A percentile compares a stretch with the other conserved stretches of the same genome.
phyloP scores from a whole-genome alignment of 2,888 invertebrate genomes.

The Megastigmus dorsalis region DNA sequence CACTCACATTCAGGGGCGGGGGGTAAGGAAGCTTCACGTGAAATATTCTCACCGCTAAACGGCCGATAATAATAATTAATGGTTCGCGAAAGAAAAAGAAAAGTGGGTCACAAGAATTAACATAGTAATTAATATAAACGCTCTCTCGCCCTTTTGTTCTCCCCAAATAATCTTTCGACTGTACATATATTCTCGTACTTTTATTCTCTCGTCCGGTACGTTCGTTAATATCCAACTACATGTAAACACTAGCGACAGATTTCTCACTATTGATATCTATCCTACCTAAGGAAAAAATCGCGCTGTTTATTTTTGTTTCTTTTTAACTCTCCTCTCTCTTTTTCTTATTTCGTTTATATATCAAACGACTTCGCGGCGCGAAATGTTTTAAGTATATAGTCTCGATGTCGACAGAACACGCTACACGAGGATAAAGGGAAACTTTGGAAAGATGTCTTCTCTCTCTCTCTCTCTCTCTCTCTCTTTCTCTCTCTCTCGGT shows the following conservation, averaged over 20 bases:
- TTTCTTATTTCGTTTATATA: no score
- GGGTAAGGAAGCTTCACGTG: slow-evolving; percentile 25
- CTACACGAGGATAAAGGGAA: slow-evolving; percentile 39
- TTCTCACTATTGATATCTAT: slow-evolving; percentile 44
- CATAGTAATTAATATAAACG: slow-evolving; percentile 42
- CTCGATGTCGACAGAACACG: slow-evolving; percentile 41
- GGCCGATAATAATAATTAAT: slow-evolving; percentile 21
- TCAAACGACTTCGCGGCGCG: neutral
- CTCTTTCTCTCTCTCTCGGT: neutral
- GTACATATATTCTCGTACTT: slow-evolving; percentile 35
- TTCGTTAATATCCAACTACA: slow-evolving; percentile 38
- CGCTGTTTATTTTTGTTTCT: slow-evolving; percentile 36
- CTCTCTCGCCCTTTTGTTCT: slow-evolving; percentile 30
- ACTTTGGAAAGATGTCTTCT: slow-evolving; percentile 42
- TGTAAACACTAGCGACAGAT: slow-evolving; percentile 44
- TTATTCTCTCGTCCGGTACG: neutral
- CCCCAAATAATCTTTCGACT: slow-evolving; percentile 18
- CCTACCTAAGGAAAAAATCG: slow-evolving; percentile 48
- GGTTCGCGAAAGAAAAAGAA: slow-evolving; percentile 27
- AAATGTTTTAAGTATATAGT: slow-evolving; percentile 29
- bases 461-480: neutral
- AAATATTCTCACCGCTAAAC: slow-evolving; percentile 34
- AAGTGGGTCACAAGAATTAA: slow-evolving; percentile 14
- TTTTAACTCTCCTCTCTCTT: slow-evolving; percentile 3
- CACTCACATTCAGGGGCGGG: slow-evolving; percentile 31